Base-by-base conservation (phyloP, 2,797 vertebrate species). In the Halcyon chelicuti region DNA sequence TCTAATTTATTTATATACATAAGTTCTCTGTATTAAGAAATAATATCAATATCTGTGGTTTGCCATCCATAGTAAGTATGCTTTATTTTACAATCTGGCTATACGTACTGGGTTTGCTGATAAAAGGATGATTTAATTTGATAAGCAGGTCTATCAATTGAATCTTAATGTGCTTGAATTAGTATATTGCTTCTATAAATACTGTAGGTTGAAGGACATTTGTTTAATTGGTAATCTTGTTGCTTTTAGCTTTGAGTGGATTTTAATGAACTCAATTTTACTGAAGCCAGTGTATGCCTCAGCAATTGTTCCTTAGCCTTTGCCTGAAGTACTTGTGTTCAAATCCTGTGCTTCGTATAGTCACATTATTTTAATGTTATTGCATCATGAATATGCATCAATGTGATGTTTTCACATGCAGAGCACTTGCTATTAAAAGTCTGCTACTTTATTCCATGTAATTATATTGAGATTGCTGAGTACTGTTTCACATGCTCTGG, bases 221-320 rank as follows among this genome's bases (percentile, higher is more conserved):
- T 57, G 29, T 29, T 84, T 88, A 72, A 46, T 92, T 78, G 35
- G 33, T 93, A 46, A 57, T 88, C 68, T 60, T 88, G 51, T 70
- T 91, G 25, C 70, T 88, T 77, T 5, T 33, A 40, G 20, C 68
- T 86, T 49, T 51, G 83, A 84, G 74, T 66, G 58, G 46, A 42
- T 84, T 93, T 86, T 90, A 81, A 94, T 90, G 62, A 92, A 68
- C 49, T 88, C 19, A 2, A 14, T 58, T 93, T 93, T 91, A 66
- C 81, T 46, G n/a, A 35, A 85, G 67, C 67, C 86, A 72, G 10
- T 9, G 42, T 35, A 19, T 0, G 46, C 33, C 62, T 88, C 61
- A 29, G 82, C 67, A 82, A 76, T 57, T 29, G 60, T 83, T 66
- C 39, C 44, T 68, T 39, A 33, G 54, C 68, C 57, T 92, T 89